phyloP scores from a whole-genome alignment of 2,888 invertebrate genomes.

The Marronus borbonicus region DNA sequence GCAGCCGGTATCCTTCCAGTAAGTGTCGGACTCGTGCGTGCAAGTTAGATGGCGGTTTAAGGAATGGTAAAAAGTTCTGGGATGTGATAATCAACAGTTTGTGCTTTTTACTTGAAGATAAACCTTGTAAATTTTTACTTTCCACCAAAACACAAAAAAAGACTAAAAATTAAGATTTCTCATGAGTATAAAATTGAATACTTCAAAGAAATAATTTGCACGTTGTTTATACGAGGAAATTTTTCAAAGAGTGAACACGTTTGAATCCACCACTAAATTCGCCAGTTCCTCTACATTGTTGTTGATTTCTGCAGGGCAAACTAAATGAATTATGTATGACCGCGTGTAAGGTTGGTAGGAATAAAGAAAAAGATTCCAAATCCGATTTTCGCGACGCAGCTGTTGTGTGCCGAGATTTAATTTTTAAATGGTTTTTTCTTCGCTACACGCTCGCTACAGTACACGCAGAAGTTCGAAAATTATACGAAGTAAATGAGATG shows the following conservation, averaged over 20 bases:
- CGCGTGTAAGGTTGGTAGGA: not conserved
- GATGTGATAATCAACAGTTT: too few relatives aligned
- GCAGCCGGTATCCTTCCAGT: too few relatives aligned
- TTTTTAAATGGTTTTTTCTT: slow-evolving; percentile 3
- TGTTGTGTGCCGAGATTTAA: not conserved
- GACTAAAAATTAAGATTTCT: too few relatives aligned
- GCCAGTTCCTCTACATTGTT: slow-evolving; percentile 27
- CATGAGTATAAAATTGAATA: too few relatives aligned
- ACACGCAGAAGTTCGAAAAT: not conserved
- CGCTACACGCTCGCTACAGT: not conserved
- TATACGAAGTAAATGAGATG: not conserved
- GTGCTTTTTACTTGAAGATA: too few relatives aligned
- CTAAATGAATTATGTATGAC: slow-evolving; percentile 25
- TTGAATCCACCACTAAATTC: slow-evolving; percentile 22
- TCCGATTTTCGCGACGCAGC: not conserved
- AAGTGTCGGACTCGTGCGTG: too few relatives aligned
- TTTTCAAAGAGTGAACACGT: too few relatives aligned
- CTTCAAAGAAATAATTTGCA: too few relatives aligned
- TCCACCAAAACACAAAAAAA: too few relatives aligned
- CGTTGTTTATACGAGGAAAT: not conserved
- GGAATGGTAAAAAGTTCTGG: too few relatives aligned
- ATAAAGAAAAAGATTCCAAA: not conserved
- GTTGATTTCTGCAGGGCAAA: not conserved
- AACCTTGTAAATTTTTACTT: too few relatives aligned
- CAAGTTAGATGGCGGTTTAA: not conserved